Evolutionary conservation across 2,888 invertebrate genomes (phyloP), one percentile per base, ranked within the genome.

Genomic region (Teinopalpus imperialis): DNA sequence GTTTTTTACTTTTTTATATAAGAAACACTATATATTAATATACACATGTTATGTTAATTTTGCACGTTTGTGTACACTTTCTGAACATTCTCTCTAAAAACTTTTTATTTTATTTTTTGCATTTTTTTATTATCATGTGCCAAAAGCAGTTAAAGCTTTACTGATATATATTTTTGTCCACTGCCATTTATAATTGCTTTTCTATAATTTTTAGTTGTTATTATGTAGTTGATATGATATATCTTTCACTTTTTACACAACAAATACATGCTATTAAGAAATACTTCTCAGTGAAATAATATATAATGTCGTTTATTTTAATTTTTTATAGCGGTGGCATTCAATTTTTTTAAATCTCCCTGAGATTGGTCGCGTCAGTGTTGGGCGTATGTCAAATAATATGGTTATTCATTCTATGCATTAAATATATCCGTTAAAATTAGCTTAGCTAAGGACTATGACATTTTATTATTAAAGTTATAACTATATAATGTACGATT

Each of bases 131-230:
- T 36, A 43, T 42, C 39, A 51, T 67, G 70, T 70, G 70, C 70
- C 70, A 70, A 70, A 69, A 54, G 45, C 50, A 42, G 46, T 34
- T 41, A 9, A 34, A 40, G 23, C 32, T 52, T 30, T 43, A 51
- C 26, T n/a, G 7, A 8, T 32, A 21, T 36, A 27, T 49, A 35
- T 31, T 32, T 30, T 50, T 48, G 41, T 51, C 45, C 66, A 69
- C 67, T 69, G 67, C 68, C 66, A 66, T 57, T 59, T 52, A 41
- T 36, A 18, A 52, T 58, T 52, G 49, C 48, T 56, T 57, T 53
- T 54, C 43, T 56, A 53, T 31, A 40, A 47, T 37, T 42, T 39
- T 41, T 51, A 40, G 29, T 36, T 48, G 23, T 43, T 31, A 47
- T 34, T 50, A 51, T 41, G 47, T 61, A 56, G 43, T 45, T 54